Percentiles rank a stretch among this genome's conserved stretches.
Conservation (phyloP, 2,888 invertebrate genomes). For the Isotomurus palustris region DNA sequence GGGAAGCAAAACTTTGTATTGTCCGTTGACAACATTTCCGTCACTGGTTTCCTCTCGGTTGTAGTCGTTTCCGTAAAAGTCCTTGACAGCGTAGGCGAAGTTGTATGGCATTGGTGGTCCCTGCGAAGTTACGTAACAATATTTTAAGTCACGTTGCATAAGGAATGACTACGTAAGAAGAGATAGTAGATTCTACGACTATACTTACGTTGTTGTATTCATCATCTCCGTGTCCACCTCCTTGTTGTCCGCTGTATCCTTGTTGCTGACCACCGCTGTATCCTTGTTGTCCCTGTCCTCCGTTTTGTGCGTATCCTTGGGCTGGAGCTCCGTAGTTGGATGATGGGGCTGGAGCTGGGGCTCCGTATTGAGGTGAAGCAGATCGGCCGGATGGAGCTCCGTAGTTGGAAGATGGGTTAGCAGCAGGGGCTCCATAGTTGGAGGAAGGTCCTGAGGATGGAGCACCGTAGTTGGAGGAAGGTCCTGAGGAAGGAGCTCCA, state of each 20-base stretch:
- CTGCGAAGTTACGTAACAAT: constrained; percentile 3
- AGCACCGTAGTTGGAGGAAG: constrained; percentile 18
- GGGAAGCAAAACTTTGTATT: constrained; percentile 41
- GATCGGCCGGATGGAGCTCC: constrained; percentile 15
- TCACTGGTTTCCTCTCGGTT: constrained; percentile 41
- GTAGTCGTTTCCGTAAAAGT: constrained; percentile 45
- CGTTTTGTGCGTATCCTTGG: constrained; percentile 2
- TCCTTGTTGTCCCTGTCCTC: constrained; percentile 12
- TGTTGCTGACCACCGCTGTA: neutral
- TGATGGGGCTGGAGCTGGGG: constrained; percentile 3
- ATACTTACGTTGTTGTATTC: neutral
- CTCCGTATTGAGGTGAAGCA: neutral
- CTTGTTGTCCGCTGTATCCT: constrained; percentile 12
- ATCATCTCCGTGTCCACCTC: constrained; percentile 16
- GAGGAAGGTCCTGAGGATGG: constrained; percentile 10
- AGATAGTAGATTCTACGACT: no score
- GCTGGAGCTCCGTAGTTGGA: constrained; percentile 19
- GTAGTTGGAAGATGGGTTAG: constrained; percentile 4
- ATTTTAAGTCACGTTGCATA: neutral
- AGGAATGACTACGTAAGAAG: no score
- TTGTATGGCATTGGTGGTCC: constrained; percentile 45
- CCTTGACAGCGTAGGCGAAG: constrained; percentile 44
- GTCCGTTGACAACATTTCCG: constrained; percentile 41
- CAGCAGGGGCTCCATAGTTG: neutral
- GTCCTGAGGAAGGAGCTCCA: constrained; percentile 13